phyloP scores from a whole-genome alignment of 2,888 invertebrate species.

The Xanthorhoe designata region DNA sequence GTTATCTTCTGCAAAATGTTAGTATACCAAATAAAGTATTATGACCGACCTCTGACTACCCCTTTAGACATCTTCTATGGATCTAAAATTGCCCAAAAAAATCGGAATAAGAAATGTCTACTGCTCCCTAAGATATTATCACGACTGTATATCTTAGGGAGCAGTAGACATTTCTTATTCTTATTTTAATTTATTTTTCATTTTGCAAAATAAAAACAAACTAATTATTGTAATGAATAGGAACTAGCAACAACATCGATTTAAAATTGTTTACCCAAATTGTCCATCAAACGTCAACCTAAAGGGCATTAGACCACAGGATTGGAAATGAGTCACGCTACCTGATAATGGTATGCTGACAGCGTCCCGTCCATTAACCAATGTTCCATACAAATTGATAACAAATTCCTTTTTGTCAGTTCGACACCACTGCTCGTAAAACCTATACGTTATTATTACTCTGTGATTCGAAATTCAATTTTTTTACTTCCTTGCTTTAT shows the following conservation, averaged over 20 bases:
- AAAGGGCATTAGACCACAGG: constrained; percentile 48
- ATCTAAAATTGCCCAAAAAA: too few relatives aligned
- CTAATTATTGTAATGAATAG: background rate
- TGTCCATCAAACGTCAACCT: constrained; percentile 1
- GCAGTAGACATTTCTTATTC: too few relatives aligned
- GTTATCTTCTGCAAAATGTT: too few relatives aligned
- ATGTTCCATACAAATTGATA: constrained; percentile 81
- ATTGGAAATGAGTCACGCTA: constrained; percentile 61
- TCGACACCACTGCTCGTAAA: constrained; percentile 61
- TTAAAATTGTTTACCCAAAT: background rate
- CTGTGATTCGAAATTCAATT: constrained; percentile 19
- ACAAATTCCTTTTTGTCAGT: constrained; percentile 79
- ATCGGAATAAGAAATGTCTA: too few relatives aligned
- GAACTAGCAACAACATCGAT: background rate
- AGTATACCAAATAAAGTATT: too few relatives aligned
- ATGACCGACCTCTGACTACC: too few relatives aligned
- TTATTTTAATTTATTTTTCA: too few relatives aligned
- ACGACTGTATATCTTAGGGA: too few relatives aligned
- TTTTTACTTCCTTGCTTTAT: too few relatives aligned
- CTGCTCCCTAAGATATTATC: too few relatives aligned
- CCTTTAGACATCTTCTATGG: too few relatives aligned
- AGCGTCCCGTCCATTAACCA: constrained; percentile 73
- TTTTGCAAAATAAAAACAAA: too few relatives aligned
- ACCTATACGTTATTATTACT: constrained; percentile 59
- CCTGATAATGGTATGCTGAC: constrained; percentile 77